Percentiles rank a stretch among this genome's conserved stretches.
These are phyloP conservation scores for Nematopogon swammerdamellus DNA, from an alignment of 2,888 invertebrate genomes.

Conservation along the genomic window DNA sequence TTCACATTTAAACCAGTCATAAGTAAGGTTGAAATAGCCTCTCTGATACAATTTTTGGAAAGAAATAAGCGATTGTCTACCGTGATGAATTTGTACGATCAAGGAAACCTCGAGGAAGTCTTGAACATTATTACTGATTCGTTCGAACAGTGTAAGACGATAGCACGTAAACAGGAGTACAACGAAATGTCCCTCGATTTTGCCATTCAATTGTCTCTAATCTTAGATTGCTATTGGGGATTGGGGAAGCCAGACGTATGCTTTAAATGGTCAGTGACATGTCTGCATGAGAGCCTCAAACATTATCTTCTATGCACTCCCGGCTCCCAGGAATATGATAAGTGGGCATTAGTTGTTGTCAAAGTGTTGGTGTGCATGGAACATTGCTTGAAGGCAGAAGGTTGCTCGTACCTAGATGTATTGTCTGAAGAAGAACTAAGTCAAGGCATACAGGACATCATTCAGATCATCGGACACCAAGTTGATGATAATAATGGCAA, in stretches of 20 bases:
- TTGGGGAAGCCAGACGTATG: slow-evolving; percentile 61
- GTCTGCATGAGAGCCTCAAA: slow-evolving; percentile 69
- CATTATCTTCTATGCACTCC: slow-evolving; percentile 54
- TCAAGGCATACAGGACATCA: slow-evolving; percentile 70
- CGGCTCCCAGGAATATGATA: slow-evolving; percentile 39
- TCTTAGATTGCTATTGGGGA: slow-evolving; percentile 66
- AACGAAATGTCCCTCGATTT: slow-evolving; percentile 50
- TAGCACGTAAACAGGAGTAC: slow-evolving; percentile 35
- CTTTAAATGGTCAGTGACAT: slow-evolving; percentile 74
- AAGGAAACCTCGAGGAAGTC: slow-evolving; percentile 62
- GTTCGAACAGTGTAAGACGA: slow-evolving; percentile 53
- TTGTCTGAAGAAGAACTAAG: slow-evolving; percentile 59
- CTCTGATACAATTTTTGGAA: slow-evolving; percentile 37
- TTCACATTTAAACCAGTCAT: slow-evolving; percentile 38
- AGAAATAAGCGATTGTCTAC: slow-evolving; percentile 58
- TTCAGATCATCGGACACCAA: slow-evolving; percentile 73
- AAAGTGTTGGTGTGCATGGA: slow-evolving; percentile 46
- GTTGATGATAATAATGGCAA: slow-evolving; percentile 66
- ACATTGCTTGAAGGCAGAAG: slow-evolving; percentile 40
- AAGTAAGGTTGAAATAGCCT: slow-evolving; percentile 29
- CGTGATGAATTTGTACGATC: slow-evolving; percentile 64
- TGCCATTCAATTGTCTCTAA: slow-evolving; percentile 56
- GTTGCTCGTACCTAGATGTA: slow-evolving; percentile 44
- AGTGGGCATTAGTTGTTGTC: slow-evolving; percentile 41
- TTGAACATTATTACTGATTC: slow-evolving; percentile 65